phyloP scores from a whole-genome alignment of 2,113 vertebrate genomes.

The Eolophus roseicapilla region DNA sequence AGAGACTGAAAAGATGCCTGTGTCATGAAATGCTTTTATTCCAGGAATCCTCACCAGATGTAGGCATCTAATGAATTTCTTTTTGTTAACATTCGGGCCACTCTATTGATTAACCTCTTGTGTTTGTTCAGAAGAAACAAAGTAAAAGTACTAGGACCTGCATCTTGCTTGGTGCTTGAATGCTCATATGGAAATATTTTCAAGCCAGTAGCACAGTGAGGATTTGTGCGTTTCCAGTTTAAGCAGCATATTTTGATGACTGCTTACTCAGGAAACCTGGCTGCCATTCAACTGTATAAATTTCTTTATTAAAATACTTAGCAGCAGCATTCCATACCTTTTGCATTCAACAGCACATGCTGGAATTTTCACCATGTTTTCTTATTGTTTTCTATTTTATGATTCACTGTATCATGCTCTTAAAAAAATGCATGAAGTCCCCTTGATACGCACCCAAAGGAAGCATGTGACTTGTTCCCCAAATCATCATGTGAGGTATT shows the following conservation, averaged over 20 bases:
- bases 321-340: neutral
- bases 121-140: neutral
- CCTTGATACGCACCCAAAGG: neutral
- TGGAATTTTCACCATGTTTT: neutral
- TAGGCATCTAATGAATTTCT: neutral
- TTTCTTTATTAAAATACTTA: neutral
- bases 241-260: neutral
- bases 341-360: neutral
- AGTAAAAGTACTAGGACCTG: neutral
- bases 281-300: neutral
- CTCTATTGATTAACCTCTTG: neutral
- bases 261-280: neutral
- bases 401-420: neutral
- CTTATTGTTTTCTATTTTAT: neutral
- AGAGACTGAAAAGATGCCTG: conserved; percentile 1
- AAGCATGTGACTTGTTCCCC: neutral
- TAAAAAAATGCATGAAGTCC: neutral
- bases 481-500: neutral
- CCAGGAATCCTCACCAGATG: conserved; percentile 13
- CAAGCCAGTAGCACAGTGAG: neutral
- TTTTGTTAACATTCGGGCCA: neutral
- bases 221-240: neutral
- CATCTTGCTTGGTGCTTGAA: neutral
- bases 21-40: neutral
- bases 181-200: conserved; percentile 31